Evolutionary conservation across 2,888 invertebrate genomes (phyloP), one percentile per base, ranked within the genome.

Genomic region (Acrocera orbiculus): DNA sequence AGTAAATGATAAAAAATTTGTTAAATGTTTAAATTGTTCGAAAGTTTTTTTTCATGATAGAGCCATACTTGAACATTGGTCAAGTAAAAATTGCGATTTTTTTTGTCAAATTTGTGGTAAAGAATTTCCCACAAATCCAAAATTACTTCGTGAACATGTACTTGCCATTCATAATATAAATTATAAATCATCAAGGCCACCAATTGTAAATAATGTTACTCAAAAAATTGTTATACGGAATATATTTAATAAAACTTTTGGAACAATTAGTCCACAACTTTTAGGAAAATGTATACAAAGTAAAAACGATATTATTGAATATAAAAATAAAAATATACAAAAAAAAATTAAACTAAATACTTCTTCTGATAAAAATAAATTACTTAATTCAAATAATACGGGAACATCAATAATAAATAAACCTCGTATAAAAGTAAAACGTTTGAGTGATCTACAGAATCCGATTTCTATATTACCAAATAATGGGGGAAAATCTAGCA

Each of bases 1-100:
- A 7, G 30, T 49, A 5, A 46, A 46, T 6, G 40, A 46, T 16
- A 44, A 44, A 16, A 48, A 50, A 36, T 47, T 45, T 27, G 49
- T 52, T 38, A 48, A 51, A 7, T 53, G 53, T 34, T 36, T 51
- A 4, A 53, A 51, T 31, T 53, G 53, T 37, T 50, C 48, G 48
- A 47, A 47, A 11, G 37, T 52, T 23, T 48, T 48, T 38, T 41
- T 40, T 4, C 48, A 48, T 36, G 49, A 51, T 32, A 46, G 46
- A 30, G 43, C 44, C 2, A 51, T 53, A 19, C 38, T 51, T 1
- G 44, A 50, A 20, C 53, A 53, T 22, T 53, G 53, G 53, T 44
- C 45, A 3, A 39, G 32, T 11, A 46, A 47, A 3, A 46, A 50
- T 19, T 53, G 53, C 34, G 47, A 50, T 28, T 53, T 47, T 35